phyloP scores from a whole-genome alignment of 2,888 invertebrate genomes.

The Cheilosia urbana region DNA sequence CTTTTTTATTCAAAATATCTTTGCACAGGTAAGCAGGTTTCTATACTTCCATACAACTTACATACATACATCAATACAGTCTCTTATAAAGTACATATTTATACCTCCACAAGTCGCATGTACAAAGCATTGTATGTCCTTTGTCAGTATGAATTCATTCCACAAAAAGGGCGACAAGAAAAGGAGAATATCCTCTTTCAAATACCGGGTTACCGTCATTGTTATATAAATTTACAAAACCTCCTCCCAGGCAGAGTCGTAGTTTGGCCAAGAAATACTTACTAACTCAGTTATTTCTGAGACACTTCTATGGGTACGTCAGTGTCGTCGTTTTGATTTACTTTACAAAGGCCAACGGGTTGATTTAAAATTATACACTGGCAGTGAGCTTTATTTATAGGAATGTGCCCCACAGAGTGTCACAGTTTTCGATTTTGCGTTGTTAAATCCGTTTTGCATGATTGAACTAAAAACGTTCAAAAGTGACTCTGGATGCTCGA shows the following conservation, averaged over 20 bases:
- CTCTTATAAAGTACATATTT: not conserved
- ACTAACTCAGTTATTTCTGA: conserved; percentile 57
- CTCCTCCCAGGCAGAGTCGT: conserved; percentile 15
- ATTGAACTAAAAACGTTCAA: not conserved
- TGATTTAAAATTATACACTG: conserved; percentile 35
- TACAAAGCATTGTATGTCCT: conserved; percentile 16
- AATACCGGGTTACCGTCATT: conserved; percentile 25
- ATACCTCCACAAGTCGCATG: not conserved
- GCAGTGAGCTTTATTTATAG: not conserved
- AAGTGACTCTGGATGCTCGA: not conserved
- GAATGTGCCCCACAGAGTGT: conserved; percentile 26
- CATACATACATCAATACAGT: too few species aligned
- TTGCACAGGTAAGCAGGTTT: conserved; percentile 1
- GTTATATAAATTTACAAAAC: conserved; percentile 48
- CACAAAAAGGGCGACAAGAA: conserved; percentile 8
- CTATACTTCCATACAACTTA: too few species aligned
- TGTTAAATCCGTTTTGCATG: too few species aligned
- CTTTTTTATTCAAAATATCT: not conserved
- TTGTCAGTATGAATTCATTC: conserved; percentile 32
- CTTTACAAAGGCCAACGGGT: conserved; percentile 21
- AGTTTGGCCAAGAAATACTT: conserved; percentile 43
- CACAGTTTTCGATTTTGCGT: not conserved
- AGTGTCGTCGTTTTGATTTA: conserved; percentile 59
- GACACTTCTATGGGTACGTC: conserved; percentile 58
- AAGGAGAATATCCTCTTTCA: conserved; percentile 9